Conservation (phyloP, 1,140 invertebrate species). For the Bombus balteatus region DNA sequence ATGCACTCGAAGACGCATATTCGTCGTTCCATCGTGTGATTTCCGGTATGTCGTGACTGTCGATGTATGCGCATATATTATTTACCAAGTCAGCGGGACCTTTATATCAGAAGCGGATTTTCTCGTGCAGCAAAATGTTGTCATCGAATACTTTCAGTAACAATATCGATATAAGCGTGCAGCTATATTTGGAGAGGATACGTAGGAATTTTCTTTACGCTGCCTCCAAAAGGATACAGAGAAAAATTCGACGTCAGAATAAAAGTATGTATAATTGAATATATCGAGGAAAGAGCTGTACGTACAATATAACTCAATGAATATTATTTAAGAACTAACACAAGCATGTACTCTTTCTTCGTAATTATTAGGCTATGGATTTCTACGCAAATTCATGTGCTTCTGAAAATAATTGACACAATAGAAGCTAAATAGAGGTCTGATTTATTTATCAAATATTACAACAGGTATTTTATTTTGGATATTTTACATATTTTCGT, state of each 20-base stretch:
- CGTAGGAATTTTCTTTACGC: neutral
- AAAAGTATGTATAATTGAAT: too few species aligned
- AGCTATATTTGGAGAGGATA: neutral
- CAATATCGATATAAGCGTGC: neutral
- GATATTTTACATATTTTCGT: too few species aligned
- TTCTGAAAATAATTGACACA: too few species aligned
- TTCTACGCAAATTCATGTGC: too few species aligned
- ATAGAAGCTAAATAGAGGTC: too few species aligned
- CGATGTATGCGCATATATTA: conserved; percentile 23
- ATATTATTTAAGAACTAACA: too few species aligned
- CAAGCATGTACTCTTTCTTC: too few species aligned
- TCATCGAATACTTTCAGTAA: neutral
- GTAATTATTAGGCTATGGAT: too few species aligned
- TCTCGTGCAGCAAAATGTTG: neutral
- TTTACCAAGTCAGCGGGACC: neutral
- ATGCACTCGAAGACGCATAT: neutral
- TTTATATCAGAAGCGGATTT: neutral
- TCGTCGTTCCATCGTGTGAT: neutral
- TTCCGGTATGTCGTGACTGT: neutral
- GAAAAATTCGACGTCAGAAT: neutral
- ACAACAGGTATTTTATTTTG: too few species aligned
- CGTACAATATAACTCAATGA: too few species aligned
- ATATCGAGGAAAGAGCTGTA: too few species aligned
- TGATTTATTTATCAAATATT: too few species aligned
- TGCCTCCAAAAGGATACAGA: neutral